phyloP scores from a whole-genome alignment of 2,113 vertebrate genomes.

The Cottus gobio region DNA sequence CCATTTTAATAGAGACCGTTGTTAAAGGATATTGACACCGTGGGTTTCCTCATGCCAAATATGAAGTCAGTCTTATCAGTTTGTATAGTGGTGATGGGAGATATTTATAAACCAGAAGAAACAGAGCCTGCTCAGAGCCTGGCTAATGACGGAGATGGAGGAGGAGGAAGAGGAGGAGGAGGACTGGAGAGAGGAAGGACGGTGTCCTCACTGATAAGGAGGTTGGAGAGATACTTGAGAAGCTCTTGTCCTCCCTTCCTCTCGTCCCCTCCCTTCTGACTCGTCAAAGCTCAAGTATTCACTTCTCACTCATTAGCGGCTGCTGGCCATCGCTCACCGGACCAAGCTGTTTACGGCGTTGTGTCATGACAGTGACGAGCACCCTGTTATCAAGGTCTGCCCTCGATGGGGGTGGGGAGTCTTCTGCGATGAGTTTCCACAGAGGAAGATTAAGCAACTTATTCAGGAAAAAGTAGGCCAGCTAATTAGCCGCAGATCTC shows the following conservation, averaged over 20 bases:
- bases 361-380: conserved; percentile 61
- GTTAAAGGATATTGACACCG: conserved; percentile 7
- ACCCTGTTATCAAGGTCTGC: conserved; percentile 69
- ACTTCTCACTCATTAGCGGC: conserved; percentile 76
- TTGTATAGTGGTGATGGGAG: conserved; percentile 30
- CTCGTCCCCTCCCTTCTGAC: conserved; percentile 48
- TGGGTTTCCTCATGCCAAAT: conserved; percentile 21
- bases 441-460: conserved; percentile 56
- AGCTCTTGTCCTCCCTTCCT: conserved; percentile 65
- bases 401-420: conserved; percentile 50
- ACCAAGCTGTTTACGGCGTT: conserved; percentile 68
- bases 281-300: conserved; percentile 62
- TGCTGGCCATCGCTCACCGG: conserved; percentile 59
- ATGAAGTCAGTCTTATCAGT: conserved; percentile 47
- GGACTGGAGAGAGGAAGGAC: conserved; percentile 56
- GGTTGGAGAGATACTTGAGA: conserved; percentile 59
- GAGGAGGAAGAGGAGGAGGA: conserved; percentile 40
- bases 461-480: conserved; percentile 68
- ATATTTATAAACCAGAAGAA: conserved; percentile 51
- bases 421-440: conserved; percentile 70
- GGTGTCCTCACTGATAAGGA: conserved; percentile 69
- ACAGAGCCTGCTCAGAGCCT: conserved; percentile 32
- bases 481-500: conserved; percentile 75
- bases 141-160: conserved; percentile 71
- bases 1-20: conserved; percentile 15